Base-by-base conservation (phyloP, 1,140 invertebrate species). In the Zaprionus gabonicus region DNA sequence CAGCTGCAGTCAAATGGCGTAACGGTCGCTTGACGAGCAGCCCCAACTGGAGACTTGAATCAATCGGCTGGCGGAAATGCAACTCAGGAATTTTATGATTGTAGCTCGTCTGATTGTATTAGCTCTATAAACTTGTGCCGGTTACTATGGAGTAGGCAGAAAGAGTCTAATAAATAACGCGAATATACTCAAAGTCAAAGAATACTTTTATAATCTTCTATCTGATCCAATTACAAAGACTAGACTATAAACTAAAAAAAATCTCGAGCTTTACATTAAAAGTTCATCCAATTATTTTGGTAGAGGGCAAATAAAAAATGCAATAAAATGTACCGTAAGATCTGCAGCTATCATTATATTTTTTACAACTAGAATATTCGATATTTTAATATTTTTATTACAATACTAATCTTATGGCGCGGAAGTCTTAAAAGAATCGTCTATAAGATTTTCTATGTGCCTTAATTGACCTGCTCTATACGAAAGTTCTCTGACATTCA, bases 51-150 rank as follows among this genome's bases (percentile, higher is more conserved):
- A 53, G 51, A 55, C 20, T 65, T 25, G 15, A 65, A 65, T 65
- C 63, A 65, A 65, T 65, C 51, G 49, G 17, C 13, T 23, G 64
- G 64, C 53, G 64, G 64, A 66, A 66, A 57, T 66, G 64, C 53
- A 57, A 66, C 25, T 27, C 64, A 57, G 55, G 64, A 66, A 66
- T 66, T 44, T 57, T 66, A 56, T 66, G 55, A 66, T 66, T 66
- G 53, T 27, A 38, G 51, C 38, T 57, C 51, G 31, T 17, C 51
- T 55, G 25, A 66, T 66, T 66, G 64, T 57, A 66, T 56, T 57
- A 31, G 64, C 53, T 13, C 55, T 66, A 57, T 41, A 66, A 57
- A 57, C 20, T 23, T 55, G 49, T 51, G 6, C 31, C n/a, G 25
- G 23, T n/a, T 31, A 13, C n/a, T 34, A 20, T 58, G 20, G 27